phyloP scores from a whole-genome alignment of 2,113 vertebrate genomes.

The Charina bottae region DNA sequence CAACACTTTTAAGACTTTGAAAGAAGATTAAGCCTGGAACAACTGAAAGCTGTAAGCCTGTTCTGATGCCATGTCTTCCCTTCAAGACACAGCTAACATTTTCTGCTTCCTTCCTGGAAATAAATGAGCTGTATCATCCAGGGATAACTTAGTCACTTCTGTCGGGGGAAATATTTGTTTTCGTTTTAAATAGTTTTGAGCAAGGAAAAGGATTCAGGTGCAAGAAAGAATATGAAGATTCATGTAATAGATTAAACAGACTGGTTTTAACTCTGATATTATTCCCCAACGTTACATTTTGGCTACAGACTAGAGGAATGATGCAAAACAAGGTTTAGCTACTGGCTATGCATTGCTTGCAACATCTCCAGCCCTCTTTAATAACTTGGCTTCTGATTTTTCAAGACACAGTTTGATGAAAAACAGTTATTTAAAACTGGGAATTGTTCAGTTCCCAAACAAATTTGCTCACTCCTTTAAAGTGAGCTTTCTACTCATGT shows the following conservation, averaged over 20 bases:
- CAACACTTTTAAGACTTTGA: constrained; percentile 25
- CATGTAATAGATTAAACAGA: constrained; percentile 59
- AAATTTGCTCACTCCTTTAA: constrained; percentile 14
- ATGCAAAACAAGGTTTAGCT: constrained; percentile 7
- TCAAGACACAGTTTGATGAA: neutral
- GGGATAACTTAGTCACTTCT: constrained; percentile 56
- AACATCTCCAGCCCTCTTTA: neutral
- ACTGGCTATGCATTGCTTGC: neutral
- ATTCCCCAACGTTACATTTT: constrained; percentile 35
- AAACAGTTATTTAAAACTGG: constrained; percentile 10
- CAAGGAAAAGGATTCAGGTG: constrained; percentile 58
- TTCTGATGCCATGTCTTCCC: constrained; percentile 42
- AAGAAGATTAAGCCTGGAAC: constrained; percentile 41
- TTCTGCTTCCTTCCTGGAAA: constrained; percentile 59
- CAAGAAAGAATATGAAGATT: constrained; percentile 57
- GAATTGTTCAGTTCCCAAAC: neutral
- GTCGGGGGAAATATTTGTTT: constrained; percentile 55
- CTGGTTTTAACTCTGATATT: constrained; percentile 36
- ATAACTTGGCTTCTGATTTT: neutral
- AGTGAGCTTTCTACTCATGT: neutral
- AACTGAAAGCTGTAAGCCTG: constrained; percentile 20
- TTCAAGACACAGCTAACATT: constrained; percentile 42
- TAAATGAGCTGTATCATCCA: constrained; percentile 44
- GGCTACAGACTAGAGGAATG: neutral
- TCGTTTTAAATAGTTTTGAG: constrained; percentile 54